Percentiles rank a stretch among this genome's conserved stretches.
These are phyloP conservation scores for Pipa parva DNA, from an alignment of 2,113 vertebrate species.

Conservation along the genomic window DNA sequence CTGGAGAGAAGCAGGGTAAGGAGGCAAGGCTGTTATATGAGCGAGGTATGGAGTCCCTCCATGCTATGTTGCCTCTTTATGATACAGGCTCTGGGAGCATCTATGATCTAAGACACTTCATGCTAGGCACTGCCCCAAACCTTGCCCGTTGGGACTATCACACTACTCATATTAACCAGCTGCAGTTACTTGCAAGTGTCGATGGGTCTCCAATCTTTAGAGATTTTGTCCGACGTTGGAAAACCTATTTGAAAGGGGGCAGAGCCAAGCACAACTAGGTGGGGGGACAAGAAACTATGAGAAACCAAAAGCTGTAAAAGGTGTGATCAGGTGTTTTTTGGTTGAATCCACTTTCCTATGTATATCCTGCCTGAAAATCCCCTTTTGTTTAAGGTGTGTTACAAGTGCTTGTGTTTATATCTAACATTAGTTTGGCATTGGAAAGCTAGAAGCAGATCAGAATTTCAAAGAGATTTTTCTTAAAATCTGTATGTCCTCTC, in stretches of 20 bases:
- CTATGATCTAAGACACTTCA: constrained; percentile 95
- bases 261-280: constrained; percentile 95
- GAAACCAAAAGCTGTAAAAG: constrained; percentile 19
- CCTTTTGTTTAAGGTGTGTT: constrained; percentile 6
- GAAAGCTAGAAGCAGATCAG: background rate
- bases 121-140: constrained; percentile 89
- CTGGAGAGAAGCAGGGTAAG: constrained; percentile 75
- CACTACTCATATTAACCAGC: constrained; percentile 98
- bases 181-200: constrained; percentile 86
- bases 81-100: constrained; percentile 94
- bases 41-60: constrained; percentile 88
- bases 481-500: constrained; percentile 6
- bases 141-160: constrained; percentile 98
- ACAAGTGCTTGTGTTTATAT: constrained; percentile 24
- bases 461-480: constrained; percentile 11
- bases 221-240: constrained; percentile 90
- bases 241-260: constrained; percentile 88
- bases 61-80: constrained; percentile 92
- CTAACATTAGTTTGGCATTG: constrained; percentile 21
- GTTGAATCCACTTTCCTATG: background rate
- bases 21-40: constrained; percentile 80
- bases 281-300: background rate
- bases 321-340: background rate
- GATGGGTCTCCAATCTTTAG: constrained; percentile 84
- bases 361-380: constrained; percentile 13